A percentile compares a stretch with the other conserved stretches of the same genome.
These are phyloP conservation scores for Sinocyclocheilus rhinocerous DNA, from an alignment of 2,113 vertebrate genomes.

Conservation along the genomic window DNA sequence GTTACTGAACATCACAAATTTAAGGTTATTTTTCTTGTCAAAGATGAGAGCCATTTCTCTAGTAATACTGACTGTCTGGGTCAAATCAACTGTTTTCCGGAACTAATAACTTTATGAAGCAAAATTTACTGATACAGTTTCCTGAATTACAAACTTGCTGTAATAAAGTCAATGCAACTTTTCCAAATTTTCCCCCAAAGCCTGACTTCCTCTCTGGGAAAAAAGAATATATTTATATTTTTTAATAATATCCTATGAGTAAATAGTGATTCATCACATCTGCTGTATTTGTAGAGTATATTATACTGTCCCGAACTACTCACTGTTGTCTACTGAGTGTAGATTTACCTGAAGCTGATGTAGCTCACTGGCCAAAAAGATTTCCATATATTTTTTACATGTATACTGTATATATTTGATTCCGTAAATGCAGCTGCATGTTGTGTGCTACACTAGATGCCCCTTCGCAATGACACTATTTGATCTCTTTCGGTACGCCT, in stretches of 20 bases:
- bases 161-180: not conserved
- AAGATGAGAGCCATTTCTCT: not conserved
- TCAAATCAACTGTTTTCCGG: no score
- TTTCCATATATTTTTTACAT: not conserved
- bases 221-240: not conserved
- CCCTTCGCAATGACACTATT: not conserved
- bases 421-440: not conserved
- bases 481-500: not conserved
- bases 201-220: not conserved
- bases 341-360: not conserved
- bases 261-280: not conserved
- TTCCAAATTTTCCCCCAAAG: not conserved
- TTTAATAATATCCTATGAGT: not conserved
- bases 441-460: not conserved
- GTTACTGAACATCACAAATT: not conserved
- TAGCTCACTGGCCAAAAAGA: not conserved
- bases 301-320: not conserved
- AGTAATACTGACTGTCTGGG: not conserved
- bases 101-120: no score
- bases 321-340: not conserved
- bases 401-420: constrained; percentile 4
- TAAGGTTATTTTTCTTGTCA: not conserved
- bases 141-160: not conserved
- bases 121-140: no score
- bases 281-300: constrained; percentile 8